These are phyloP conservation scores for Lethenteron reissneri DNA, from an alignment of 2,113 vertebrate species.

Conservation along the genomic window DNA sequence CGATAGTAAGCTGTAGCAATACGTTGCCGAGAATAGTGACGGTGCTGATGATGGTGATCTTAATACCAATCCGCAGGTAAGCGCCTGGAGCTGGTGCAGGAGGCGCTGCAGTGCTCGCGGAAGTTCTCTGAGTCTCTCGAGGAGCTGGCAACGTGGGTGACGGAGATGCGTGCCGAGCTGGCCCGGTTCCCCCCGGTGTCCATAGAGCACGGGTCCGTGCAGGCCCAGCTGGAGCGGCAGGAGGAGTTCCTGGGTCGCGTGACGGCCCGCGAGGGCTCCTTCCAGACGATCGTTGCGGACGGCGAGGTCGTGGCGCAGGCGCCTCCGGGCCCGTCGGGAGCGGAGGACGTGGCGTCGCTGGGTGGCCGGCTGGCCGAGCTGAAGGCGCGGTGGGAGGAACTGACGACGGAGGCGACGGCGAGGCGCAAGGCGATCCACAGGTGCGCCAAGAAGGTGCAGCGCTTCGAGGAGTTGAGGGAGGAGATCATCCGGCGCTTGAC, in stretches of 20 bases:
- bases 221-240: slow-evolving; percentile 44
- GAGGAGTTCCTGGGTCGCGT: slow-evolving; percentile 61
- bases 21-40: too few relatives aligned
- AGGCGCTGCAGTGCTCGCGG: slow-evolving; percentile 68
- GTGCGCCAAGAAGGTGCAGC: slow-evolving; percentile 52
- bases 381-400: slow-evolving; percentile 56
- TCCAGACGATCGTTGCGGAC: slow-evolving; percentile 67
- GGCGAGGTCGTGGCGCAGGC: slow-evolving; percentile 47
- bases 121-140: slow-evolving; percentile 98
- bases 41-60: too few relatives aligned
- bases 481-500: slow-evolving; percentile 57
- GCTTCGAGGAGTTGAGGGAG: slow-evolving; percentile 42
- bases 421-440: slow-evolving; percentile 39
- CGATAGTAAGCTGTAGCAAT: too few relatives aligned
- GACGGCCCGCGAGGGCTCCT: slow-evolving; percentile 71
- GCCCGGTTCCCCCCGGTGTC: slow-evolving; percentile 34
- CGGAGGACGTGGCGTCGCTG: slow-evolving; percentile 44
- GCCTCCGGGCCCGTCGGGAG: not conserved
- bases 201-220: slow-evolving; percentile 41
- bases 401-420: slow-evolving; percentile 36
- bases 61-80: slow-evolving; percentile 32
- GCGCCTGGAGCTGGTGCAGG: slow-evolving; percentile 72
- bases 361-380: slow-evolving; percentile 43
- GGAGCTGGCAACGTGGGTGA: slow-evolving; percentile 68
- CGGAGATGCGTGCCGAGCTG: slow-evolving; percentile 33